Base-by-base conservation (phyloP, 2,797 vertebrate genomes). In the Geotrypetes seraphini region DNA sequence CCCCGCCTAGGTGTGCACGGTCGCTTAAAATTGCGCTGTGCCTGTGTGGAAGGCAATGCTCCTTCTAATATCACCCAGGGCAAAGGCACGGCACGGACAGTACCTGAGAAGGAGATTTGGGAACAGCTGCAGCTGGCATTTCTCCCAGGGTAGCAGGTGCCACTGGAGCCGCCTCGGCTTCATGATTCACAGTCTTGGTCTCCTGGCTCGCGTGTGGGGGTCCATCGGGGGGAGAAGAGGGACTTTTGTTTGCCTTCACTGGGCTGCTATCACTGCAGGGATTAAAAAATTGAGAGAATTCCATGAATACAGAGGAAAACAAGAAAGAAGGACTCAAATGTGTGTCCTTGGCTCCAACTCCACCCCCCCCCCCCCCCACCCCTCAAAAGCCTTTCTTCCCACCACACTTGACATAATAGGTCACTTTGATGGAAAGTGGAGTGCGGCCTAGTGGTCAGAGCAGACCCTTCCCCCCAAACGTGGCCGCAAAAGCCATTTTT, bases 31-130 rank as follows among this genome's bases (percentile, higher is more conserved):
- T n/a, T n/a, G n/a, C n/a, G n/a, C n/a, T n/a, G n/a, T n/a, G n/a
- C n/a, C n/a, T n/a, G n/a, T n/a, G n/a, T n/a, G n/a, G n/a, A n/a
- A n/a, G n/a, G n/a, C n/a, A n/a, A n/a, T n/a, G n/a, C n/a, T n/a
- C n/a, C n/a, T n/a, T n/a, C 24, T 27, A 38, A 19, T 7, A 5
- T 14, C 43, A 13, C 5, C 30, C 27, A 14, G 36, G 19, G 12
- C 38, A 30, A 23, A 37, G 40, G 16, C 14, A 7, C 10, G 57
- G 32, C 3, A 15, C 38, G 49, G 37, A 45, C 57, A 26, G 45
- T 81, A 97, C 93, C 91, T 97, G 96, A 70, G 93, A 97, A 0
- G 95, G 95, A 52, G 93, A 98, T 69, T 92, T 98, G 31, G 92
- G 92, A 63, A 96, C 88, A 39, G 85, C 66, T 35, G 83, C 86